Conservation (phyloP, 2,888 invertebrate genomes). For the Dolichopus griseipennis region DNA sequence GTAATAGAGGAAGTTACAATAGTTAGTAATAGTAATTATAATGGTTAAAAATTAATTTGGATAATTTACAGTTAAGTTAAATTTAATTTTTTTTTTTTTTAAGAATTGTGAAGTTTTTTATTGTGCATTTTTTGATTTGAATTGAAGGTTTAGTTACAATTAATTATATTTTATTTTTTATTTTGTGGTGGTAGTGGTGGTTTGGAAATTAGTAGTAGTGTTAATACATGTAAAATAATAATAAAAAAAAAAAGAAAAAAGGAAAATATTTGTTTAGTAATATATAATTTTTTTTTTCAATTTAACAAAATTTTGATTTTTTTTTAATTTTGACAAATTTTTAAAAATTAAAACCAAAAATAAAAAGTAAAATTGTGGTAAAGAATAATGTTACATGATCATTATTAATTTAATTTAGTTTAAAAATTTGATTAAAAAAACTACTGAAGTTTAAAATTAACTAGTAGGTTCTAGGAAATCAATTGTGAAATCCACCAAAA, state of each 20-base stretch:
- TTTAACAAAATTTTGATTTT: constrained; percentile 19
- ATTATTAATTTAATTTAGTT: too few species aligned
- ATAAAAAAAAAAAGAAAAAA: constrained; percentile 18
- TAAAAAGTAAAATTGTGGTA: neutral
- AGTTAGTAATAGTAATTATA: neutral
- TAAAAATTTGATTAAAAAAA: too few species aligned
- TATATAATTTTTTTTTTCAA: constrained; percentile 14
- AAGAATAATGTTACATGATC: too few species aligned
- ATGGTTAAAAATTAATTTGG: neutral
- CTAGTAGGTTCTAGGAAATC: too few species aligned
- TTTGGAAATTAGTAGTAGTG: neutral
- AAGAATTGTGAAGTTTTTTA: neutral
- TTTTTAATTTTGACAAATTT: constrained; percentile 12
- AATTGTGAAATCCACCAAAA: too few species aligned
- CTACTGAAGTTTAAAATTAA: too few species aligned
- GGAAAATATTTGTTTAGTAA: constrained; percentile 8
- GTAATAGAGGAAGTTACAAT: too few species aligned
- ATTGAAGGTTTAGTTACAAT: neutral
- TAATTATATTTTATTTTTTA: neutral
- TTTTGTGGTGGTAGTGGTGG: neutral
- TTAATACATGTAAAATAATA: constrained; percentile 10
- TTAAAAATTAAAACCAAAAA: constrained; percentile 15
- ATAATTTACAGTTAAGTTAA: neutral
- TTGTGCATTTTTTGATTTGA: neutral
- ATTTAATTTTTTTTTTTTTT: neutral